Conservation (phyloP, 2,113 vertebrate genomes). For the Nestor notabilis region DNA sequence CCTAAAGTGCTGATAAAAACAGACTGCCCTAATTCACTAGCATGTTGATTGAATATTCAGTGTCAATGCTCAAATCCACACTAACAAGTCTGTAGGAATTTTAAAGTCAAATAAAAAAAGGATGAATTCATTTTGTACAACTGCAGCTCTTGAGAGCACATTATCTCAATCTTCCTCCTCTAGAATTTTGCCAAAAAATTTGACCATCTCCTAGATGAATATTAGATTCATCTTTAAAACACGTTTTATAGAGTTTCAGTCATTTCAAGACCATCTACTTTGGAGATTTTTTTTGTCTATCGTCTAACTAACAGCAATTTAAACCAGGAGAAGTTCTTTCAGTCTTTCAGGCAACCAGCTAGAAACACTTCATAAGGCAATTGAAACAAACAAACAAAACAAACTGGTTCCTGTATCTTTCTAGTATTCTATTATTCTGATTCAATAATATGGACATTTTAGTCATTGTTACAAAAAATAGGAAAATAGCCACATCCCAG, state of each 20-base stretch:
- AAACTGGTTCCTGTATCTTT: neutral
- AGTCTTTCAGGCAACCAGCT: neutral
- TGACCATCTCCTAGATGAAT: neutral
- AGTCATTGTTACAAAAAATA: neutral
- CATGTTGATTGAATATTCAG: neutral
- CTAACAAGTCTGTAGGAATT: neutral
- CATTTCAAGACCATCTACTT: neutral
- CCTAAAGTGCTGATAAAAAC: neutral
- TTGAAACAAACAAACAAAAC: neutral
- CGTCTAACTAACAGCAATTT: neutral
- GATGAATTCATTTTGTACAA: neutral
- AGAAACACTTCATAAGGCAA: neutral
- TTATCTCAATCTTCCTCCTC: neutral
- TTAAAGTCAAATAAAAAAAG: neutral
- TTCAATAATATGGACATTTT: neutral
- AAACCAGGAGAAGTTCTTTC: neutral
- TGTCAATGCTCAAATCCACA: neutral
- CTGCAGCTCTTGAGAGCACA: neutral
- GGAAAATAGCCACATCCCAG: neutral
- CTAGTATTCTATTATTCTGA: neutral
- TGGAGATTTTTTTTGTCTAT: neutral
- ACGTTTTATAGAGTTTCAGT: neutral
- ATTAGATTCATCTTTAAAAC: neutral
- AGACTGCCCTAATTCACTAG: neutral
- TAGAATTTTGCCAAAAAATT: neutral